These are phyloP conservation scores for Collichthys lucidus DNA, from an alignment of 2,113 vertebrate species.

Conservation along the genomic window DNA sequence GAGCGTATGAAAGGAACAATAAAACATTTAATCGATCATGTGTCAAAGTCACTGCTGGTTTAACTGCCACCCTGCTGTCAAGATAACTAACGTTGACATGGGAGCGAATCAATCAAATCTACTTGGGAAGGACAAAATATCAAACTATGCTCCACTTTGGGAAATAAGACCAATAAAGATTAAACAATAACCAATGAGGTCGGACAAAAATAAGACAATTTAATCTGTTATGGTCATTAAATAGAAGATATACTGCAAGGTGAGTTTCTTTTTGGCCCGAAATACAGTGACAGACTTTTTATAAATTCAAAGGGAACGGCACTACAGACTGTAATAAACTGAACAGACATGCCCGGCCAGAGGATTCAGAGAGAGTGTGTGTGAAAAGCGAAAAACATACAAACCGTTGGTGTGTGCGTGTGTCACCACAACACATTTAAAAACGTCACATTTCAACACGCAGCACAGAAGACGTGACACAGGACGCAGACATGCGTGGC, in stretches of 20 bases:
- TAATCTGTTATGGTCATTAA: slow-evolving; percentile 34
- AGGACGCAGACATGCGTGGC: slow-evolving; percentile 54
- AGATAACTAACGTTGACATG: slow-evolving; percentile 2
- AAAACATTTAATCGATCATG: background rate
- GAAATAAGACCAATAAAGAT: slow-evolving; percentile 29
- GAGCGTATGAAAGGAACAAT: slow-evolving; percentile 2
- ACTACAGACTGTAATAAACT: slow-evolving; percentile 16
- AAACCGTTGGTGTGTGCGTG: slow-evolving; percentile 19
- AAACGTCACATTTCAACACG: slow-evolving; percentile 16
- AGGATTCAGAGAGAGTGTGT: background rate
- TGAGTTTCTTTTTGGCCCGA: slow-evolving; percentile 37
- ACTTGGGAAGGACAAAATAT: slow-evolving; percentile 22
- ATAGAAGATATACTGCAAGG: slow-evolving; percentile 20
- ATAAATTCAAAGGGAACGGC: slow-evolving; percentile 35
- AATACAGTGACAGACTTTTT: slow-evolving; percentile 46
- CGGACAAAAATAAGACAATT: slow-evolving; percentile 25
- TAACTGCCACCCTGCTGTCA: slow-evolving; percentile 32
- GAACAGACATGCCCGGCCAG: slow-evolving; percentile 25
- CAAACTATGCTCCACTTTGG: slow-evolving; percentile 20
- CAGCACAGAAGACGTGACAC: slow-evolving; percentile 28
- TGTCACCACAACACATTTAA: slow-evolving; percentile 1
- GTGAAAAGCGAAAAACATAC: slow-evolving; percentile 18
- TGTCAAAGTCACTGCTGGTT: slow-evolving; percentile 5
- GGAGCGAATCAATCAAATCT: slow-evolving; percentile 21
- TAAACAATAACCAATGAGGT: slow-evolving; percentile 19